Evolutionary conservation across 2,797 vertebrate species (phyloP).

Genomic region (Mormyrops boulengeri): DNA sequence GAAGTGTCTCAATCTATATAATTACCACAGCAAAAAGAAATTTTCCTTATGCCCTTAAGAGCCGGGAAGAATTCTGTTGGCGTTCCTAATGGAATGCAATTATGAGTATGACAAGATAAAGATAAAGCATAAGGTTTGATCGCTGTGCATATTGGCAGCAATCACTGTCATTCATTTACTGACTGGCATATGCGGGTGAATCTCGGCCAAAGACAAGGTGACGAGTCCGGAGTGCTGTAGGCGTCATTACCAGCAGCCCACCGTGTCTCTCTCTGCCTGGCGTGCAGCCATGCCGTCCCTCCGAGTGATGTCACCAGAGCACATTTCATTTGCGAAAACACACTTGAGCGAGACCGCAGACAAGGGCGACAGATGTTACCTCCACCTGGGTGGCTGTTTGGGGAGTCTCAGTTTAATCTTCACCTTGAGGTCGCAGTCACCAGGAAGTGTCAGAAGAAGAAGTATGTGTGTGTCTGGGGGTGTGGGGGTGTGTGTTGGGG

Average conservation of each 20-base stretch:
- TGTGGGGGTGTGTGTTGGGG: slow-evolving; percentile 3
- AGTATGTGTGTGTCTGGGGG: slow-evolving; percentile 1
- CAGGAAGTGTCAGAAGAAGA: slow-evolving; percentile 29
- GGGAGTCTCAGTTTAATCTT: slow-evolving; percentile 60
- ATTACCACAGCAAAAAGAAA: neutral
- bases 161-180: slow-evolving; percentile 49
- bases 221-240: slow-evolving; percentile 14
- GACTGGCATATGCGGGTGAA: slow-evolving; percentile 35
- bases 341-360: slow-evolving; percentile 30
- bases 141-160: slow-evolving; percentile 31
- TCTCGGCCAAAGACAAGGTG: slow-evolving; percentile 32
- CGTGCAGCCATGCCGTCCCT: neutral
- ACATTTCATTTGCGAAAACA: slow-evolving; percentile 22
- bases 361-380: slow-evolving; percentile 30
- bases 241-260: slow-evolving; percentile 16
- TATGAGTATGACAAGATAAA: neutral
- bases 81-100: neutral
- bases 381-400: slow-evolving; percentile 37
- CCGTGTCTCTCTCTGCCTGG: slow-evolving; percentile 14
- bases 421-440: slow-evolving; percentile 45
- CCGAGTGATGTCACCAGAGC: neutral
- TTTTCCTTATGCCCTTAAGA: neutral
- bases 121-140: slow-evolving; percentile 2
- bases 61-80: neutral
- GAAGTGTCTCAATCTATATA: neutral